phyloP scores from a whole-genome alignment of 53 echinoderm and acorn worm genomes.

The Echinarachnius parma region DNA sequence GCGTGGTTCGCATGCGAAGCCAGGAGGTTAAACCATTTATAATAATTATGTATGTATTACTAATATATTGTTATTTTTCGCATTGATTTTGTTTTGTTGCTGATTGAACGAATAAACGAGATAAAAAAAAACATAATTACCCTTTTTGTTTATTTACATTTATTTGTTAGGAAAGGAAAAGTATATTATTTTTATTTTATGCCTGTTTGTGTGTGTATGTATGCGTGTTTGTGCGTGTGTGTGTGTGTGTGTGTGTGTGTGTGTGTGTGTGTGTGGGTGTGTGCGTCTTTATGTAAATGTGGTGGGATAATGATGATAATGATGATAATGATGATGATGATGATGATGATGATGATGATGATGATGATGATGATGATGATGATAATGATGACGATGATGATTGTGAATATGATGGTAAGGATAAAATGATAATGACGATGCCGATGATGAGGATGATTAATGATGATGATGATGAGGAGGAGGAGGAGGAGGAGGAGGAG shows the following conservation, averaged over 20 bases:
- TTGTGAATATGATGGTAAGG: background rate
- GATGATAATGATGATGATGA: background rate
- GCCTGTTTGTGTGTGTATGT: background rate
- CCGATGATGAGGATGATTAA: background rate
- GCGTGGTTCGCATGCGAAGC: no score
- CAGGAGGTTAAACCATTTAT: no score
- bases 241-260: background rate
- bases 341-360: slow-evolving; percentile 12
- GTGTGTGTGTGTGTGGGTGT: background rate
- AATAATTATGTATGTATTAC: no score
- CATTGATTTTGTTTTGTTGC: no score
- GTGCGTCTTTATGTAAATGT: background rate
- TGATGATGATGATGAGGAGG: background rate
- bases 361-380: slow-evolving; percentile 21
- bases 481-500: background rate
- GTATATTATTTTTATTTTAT: no score
- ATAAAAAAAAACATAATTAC: no score
- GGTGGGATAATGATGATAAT: background rate
- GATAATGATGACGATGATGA: slow-evolving; percentile 15
- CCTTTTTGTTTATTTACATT: slow-evolving; percentile 9
- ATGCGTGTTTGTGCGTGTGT: background rate
- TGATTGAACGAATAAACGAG: no score
- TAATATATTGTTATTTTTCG: no score
- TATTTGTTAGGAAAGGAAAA: background rate
- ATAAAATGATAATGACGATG: background rate